Evolutionary conservation across 2,113 vertebrate species (phyloP).

Genomic region (Chascanopsetta lugubris): DNA sequence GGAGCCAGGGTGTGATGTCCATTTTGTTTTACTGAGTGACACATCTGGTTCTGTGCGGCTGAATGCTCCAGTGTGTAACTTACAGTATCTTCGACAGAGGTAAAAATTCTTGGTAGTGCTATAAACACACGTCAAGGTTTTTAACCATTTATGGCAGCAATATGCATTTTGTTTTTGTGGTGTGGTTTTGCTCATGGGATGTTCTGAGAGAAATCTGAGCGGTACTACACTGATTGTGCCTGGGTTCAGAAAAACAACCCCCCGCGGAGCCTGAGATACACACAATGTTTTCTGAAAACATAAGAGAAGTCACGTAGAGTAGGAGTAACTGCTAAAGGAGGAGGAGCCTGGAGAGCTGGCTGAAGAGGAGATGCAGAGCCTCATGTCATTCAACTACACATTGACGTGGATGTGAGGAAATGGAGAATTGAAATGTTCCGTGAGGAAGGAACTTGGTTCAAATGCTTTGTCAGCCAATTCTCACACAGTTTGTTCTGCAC

Average conservation of each 20-base stretch:
- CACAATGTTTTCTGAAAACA: not conserved
- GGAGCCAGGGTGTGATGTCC: not conserved
- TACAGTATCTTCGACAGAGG: not conserved
- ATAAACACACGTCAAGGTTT: not conserved
- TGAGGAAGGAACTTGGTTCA: conserved; percentile 2
- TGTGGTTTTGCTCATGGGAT: conserved; percentile 1
- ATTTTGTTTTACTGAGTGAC: not conserved
- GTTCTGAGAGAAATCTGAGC: not conserved
- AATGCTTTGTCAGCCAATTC: conserved; percentile 3
- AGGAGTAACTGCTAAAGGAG: not conserved
- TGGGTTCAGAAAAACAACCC: not conserved
- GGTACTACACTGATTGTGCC: not conserved
- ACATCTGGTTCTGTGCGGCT: not conserved
- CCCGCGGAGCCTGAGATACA: not conserved
- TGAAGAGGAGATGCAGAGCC: not conserved
- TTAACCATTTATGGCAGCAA: not conserved
- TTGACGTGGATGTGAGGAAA: not conserved
- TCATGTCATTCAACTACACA: not conserved
- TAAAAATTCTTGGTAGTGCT: not conserved
- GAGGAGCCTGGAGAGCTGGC: not conserved
- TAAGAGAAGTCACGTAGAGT: not conserved
- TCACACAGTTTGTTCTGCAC: no score
- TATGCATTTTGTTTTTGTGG: not conserved
- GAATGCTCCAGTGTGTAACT: not conserved
- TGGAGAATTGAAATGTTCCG: not conserved